A percentile compares a stretch with the other conserved stretches of the same genome.
Conservation (phyloP, 2,113 vertebrate species). For the Cyphotilapia sp. region DNA sequence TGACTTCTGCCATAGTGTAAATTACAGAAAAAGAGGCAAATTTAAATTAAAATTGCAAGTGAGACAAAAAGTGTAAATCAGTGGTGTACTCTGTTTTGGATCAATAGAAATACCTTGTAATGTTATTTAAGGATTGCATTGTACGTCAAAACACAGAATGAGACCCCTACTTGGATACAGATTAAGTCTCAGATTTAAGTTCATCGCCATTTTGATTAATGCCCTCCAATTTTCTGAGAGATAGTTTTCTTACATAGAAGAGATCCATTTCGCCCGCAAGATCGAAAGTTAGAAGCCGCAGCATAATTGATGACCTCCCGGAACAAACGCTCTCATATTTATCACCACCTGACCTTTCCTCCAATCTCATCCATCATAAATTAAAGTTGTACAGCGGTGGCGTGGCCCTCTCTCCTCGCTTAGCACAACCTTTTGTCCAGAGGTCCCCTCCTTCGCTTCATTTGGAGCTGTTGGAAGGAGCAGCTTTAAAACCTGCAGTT, state of each 20-base stretch:
- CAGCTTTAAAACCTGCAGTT: slow-evolving; percentile 68
- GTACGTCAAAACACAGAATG: slow-evolving; percentile 13
- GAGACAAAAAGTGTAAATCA: slow-evolving; percentile 28
- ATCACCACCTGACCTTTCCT: slow-evolving; percentile 87
- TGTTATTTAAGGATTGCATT: not conserved
- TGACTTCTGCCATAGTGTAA: not conserved
- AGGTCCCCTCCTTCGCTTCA: slow-evolving; percentile 75
- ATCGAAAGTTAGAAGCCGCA: slow-evolving; percentile 76
- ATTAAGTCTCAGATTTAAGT: slow-evolving; percentile 41
- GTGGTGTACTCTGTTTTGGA: not conserved
- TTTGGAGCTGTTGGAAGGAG: slow-evolving; percentile 68
- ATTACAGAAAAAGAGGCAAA: not conserved
- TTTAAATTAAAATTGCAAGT: not conserved
- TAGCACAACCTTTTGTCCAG: slow-evolving; percentile 83
- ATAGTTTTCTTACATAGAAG: slow-evolving; percentile 73
- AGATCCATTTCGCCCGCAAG: slow-evolving; percentile 74
- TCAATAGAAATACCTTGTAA: slow-evolving; percentile 9
- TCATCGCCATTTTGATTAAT: slow-evolving; percentile 69
- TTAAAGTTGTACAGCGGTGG: slow-evolving; percentile 86
- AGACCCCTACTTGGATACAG: slow-evolving; percentile 30
- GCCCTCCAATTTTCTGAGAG: slow-evolving; percentile 71
- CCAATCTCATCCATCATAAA: slow-evolving; percentile 88
- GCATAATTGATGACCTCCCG: slow-evolving; percentile 80
- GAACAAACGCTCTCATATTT: slow-evolving; percentile 81
- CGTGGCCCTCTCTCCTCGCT: slow-evolving; percentile 71